Evolutionary conservation across 2,888 invertebrate species (phyloP).

Genomic region (Gnatocerus cornutus): DNA sequence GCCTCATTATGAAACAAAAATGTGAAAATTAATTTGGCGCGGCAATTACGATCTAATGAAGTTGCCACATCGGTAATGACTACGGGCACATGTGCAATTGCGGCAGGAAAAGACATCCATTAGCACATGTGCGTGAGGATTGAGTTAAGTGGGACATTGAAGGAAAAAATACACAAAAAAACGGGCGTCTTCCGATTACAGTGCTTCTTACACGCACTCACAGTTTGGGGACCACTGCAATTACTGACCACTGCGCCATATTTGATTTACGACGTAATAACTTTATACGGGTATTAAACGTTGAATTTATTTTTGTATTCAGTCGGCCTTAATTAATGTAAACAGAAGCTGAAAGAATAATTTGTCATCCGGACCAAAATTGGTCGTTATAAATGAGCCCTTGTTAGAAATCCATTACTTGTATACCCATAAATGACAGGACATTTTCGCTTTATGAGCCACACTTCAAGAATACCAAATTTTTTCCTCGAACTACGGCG

Average conservation of each 20-base stretch:
- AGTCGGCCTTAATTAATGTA: conserved; percentile 17
- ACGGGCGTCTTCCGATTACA: no score
- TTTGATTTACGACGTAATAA: conserved; percentile 22
- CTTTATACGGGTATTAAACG: conserved; percentile 3
- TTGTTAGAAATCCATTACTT: conserved; percentile 10
- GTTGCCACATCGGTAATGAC: conserved; percentile 26
- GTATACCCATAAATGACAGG: conserved; percentile 4
- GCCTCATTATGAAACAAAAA: conserved; percentile 44
- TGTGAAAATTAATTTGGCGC: conserved; percentile 36
- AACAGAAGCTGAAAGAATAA: neutral
- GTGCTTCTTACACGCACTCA: neutral
- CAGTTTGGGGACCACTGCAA: neutral
- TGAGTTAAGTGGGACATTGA: conserved; percentile 28
- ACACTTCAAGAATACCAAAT: conserved; percentile 9
- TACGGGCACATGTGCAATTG: conserved; percentile 19
- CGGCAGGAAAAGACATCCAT: conserved; percentile 26
- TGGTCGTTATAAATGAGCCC: neutral
- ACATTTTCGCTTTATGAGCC: neutral
- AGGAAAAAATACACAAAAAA: neutral
- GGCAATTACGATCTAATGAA: conserved; percentile 40
- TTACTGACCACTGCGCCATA: neutral
- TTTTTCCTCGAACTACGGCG: conserved; percentile 12
- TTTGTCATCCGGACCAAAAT: conserved; percentile 14
- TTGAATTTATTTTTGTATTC: conserved; percentile 16
- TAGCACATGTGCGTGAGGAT: conserved; percentile 34